Percentiles rank a stretch among this genome's conserved stretches.
Conservation (phyloP, 2,888 invertebrate genomes). For the Melangyna quadrimaculata region DNA sequence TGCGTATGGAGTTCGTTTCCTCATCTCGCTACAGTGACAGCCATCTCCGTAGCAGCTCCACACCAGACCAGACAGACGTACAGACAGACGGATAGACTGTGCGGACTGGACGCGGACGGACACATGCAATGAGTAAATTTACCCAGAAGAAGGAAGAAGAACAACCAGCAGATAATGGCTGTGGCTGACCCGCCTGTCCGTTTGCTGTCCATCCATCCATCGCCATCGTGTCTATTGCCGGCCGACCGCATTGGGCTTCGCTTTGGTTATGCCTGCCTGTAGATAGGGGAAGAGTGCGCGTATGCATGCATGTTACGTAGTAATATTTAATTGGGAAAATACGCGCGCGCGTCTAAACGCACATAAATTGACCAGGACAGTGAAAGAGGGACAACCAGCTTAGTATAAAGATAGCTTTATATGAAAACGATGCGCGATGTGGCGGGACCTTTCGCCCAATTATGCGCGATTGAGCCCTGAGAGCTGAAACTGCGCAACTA, state of each 20-base stretch:
- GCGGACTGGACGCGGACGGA: conserved; percentile 26
- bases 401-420: not conserved
- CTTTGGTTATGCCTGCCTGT: not conserved
- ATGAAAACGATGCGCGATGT: not conserved
- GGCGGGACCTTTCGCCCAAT: conserved; percentile 65
- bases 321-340: conserved; percentile 81
- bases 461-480: conserved; percentile 49
- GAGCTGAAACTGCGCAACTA: conserved; percentile 5
- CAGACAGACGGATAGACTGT: conserved; percentile 21
- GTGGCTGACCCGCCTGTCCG: conserved; percentile 59
- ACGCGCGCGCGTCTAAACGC: conserved; percentile 78
- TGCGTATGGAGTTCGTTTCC: conserved; percentile 59
- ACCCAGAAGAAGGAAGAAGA: conserved; percentile 47
- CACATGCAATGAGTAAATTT: conserved; percentile 25
- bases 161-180: conserved; percentile 39
- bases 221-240: conserved; percentile 41
- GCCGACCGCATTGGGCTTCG: not conserved
- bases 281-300: conserved; percentile 25
- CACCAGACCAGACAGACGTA: conserved; percentile 37
- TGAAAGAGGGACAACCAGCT: conserved; percentile 35
- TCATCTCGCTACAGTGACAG: conserved; percentile 57
- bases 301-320: conserved; percentile 79
- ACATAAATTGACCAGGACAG: conserved; percentile 77
- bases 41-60: conserved; percentile 52
- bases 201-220: conserved; percentile 68